Evolutionary conservation across 2,113 vertebrate species (phyloP).

Genomic region (Ploceus nigricollis): DNA sequence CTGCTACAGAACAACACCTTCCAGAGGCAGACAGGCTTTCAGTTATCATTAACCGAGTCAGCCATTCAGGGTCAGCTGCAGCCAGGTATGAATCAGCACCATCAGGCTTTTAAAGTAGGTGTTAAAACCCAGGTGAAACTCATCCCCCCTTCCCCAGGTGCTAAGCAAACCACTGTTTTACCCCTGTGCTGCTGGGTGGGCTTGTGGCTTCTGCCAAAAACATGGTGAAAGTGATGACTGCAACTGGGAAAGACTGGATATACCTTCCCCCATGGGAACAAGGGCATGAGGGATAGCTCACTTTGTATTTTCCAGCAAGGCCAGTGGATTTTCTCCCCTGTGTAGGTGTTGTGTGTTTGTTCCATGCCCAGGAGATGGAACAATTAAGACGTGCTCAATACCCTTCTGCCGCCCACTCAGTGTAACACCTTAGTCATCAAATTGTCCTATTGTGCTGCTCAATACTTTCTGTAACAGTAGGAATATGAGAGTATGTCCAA

Average conservation of each 20-base stretch:
- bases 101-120: neutral
- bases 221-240: neutral
- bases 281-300: neutral
- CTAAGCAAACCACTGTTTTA: neutral
- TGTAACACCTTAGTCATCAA: conserved; percentile 50
- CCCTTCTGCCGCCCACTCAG: neutral
- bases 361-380: neutral
- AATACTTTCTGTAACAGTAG: conserved; percentile 36
- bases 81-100: neutral
- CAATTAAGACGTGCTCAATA: conserved; percentile 29
- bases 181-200: neutral
- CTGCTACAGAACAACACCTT: neutral
- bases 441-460: neutral
- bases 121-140: neutral
- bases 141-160: neutral
- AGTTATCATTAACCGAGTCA: neutral
- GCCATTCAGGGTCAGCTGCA: neutral
- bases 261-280: neutral
- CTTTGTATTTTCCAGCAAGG: neutral
- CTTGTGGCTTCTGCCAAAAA: neutral
- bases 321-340: neutral
- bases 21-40: neutral
- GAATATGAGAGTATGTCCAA: conserved; percentile 63
- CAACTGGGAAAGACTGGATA: neutral
- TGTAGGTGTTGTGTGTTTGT: neutral